Evolutionary conservation across 1,140 invertebrate genomes (phyloP).

Genomic region (Gryon sp.): DNA sequence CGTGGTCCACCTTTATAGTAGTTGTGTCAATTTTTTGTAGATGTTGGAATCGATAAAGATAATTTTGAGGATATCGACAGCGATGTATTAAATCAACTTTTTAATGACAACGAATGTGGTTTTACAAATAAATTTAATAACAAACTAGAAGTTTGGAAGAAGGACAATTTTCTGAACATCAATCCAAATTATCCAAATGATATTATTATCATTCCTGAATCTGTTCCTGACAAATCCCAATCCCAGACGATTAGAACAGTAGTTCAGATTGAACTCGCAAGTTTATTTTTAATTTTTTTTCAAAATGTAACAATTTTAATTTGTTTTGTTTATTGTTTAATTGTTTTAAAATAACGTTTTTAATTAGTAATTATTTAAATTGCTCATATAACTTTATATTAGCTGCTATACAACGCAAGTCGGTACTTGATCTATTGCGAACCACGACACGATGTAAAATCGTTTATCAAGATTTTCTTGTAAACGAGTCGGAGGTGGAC

Average conservation of each 20-base stretch:
- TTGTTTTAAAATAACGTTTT: no score
- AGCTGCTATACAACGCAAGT: neutral
- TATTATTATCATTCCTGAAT: no score
- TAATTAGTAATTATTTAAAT: no score
- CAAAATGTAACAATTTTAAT: no score
- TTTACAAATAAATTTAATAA: conserved; percentile 35
- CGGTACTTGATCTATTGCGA: conserved; percentile 14
- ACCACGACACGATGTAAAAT: conserved; percentile 14
- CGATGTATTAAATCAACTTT: conserved; percentile 16
- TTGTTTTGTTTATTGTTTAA: no score
- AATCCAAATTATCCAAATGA: no score
- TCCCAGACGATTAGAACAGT: conserved; percentile 6
- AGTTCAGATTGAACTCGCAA: conserved; percentile 11
- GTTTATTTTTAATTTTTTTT: conserved; percentile 1
- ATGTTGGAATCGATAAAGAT: conserved; percentile 27
- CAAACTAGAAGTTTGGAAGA: conserved; percentile 30
- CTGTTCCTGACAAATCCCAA: conserved; percentile 7
- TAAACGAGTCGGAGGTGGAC: conserved; percentile 18
- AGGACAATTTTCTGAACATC: no score
- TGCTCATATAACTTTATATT: no score
- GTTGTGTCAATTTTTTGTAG: conserved; percentile 24
- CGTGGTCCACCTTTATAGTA: conserved; percentile 8
- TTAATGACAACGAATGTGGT: conserved; percentile 23
- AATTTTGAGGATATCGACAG: conserved; percentile 31
- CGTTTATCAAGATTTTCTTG: conserved; percentile 20